Base-by-base conservation (phyloP, 2,113 vertebrate species). In the Elephas maximus region DNA sequence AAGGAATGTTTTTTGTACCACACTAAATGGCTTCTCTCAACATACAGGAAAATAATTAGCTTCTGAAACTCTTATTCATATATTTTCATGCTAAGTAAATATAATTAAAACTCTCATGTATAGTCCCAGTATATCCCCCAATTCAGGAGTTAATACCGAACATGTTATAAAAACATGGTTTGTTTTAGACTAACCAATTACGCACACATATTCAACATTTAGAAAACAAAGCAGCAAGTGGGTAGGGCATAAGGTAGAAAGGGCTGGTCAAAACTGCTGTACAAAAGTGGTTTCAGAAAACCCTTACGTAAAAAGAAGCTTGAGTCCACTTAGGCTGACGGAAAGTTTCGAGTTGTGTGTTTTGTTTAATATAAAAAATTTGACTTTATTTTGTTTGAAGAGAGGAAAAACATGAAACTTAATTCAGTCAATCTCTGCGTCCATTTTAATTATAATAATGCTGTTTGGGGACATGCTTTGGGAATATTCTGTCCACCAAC, bases 31-130 rank as follows among this genome's bases (percentile, higher is more conserved):
- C 96, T 96, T 95, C 62, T 92, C 69, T 93, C 79, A 97, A 90
- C 57, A 93, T 45, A 86, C 23, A 94, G 28, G n/a, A 88, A 90
- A 95, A 91, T 90, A 76, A 94, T 81, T 37, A 76, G 26, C 94
- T 95, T 92, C 62, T 92, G 84, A 97, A 98, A 96, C 28, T 97
- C 95, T 71, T 88, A 77, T 81, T 92, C 71, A 94, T n/a, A 65
- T 51, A 78, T 88, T 96, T 96, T 94, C 84, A 97, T 60, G 53
- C 67, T 92, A 87, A 94, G 11, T n/a, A 92, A 30, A 90, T 80
- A 94, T 44, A 53, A 97, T 0, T 83, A 23, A 93, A 95, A 79
- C 28, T 91, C 89, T 20, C 82, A 0, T 84, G 20, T 77, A 23
- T 44, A 81, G 7, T 69, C 44, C 44, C 79, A 91, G n/a, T 33